Conservation (phyloP, 2,797 vertebrate species). For the Pseudotriccus pelzelni region DNA sequence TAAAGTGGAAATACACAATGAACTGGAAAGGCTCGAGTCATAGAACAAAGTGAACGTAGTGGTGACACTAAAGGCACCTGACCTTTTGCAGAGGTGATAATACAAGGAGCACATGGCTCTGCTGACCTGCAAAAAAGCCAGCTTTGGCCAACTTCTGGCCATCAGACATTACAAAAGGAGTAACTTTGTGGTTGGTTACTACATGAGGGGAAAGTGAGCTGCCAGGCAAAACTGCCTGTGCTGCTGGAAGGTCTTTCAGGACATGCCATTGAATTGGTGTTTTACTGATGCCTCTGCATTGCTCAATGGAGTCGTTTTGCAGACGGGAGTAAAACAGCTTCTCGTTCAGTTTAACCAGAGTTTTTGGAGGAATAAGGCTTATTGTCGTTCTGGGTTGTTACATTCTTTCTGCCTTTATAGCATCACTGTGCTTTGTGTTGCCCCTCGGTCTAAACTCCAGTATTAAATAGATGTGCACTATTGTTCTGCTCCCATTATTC, state of each 20-base stretch:
- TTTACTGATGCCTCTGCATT: not conserved
- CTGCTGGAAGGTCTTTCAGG: not conserved
- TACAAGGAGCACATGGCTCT: accelerated
- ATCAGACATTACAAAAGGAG: not conserved
- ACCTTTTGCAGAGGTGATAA: not conserved
- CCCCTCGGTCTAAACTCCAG: not conserved
- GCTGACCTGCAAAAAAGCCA: not conserved
- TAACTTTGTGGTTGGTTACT: not conserved
- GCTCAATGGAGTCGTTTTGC: not conserved
- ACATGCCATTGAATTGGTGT: accelerated
- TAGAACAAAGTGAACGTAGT: accelerated
- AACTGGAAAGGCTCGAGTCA: accelerated
- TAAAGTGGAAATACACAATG: not conserved
- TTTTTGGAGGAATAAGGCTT: conserved; percentile 1
- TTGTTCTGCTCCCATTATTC: conserved; percentile 30
- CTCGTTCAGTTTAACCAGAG: not conserved
- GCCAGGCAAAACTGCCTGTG: not conserved
- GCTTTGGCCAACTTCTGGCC: not conserved
- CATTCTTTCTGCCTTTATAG: not conserved
- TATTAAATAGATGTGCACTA: not conserved
- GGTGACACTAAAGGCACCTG: not conserved
- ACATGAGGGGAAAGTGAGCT: not conserved
- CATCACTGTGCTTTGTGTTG: not conserved
- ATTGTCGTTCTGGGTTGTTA: not conserved
- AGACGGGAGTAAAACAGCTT: not conserved